Conservation (phyloP, 53 echinoderm and acorn worm species). For the Luidia sarsii region DNA sequence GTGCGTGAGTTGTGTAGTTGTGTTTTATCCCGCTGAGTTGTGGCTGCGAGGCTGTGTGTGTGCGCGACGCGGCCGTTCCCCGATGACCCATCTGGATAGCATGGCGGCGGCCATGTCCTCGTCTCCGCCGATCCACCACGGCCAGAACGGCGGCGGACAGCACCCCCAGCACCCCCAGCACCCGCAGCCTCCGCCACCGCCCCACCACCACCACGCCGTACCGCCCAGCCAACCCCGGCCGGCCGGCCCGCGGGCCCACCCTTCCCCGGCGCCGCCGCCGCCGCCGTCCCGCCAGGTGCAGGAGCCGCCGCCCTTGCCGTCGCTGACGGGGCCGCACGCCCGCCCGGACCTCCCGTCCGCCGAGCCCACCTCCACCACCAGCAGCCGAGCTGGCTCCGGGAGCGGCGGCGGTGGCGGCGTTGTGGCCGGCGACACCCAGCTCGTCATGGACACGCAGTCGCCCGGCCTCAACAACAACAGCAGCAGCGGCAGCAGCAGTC, state of each 20-base stretch:
- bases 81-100: constrained; percentile 64
- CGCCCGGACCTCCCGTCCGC: constrained; percentile 22
- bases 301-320: constrained; percentile 39
- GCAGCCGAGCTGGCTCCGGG: too few relatives aligned
- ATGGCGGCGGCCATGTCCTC: constrained; percentile 54
- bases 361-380: neutral
- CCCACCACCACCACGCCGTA: constrained; percentile 27
- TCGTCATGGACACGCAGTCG: constrained; percentile 49
- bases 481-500: too few relatives aligned
- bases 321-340: constrained; percentile 39
- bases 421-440: constrained; percentile 49
- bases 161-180: constrained; percentile 32
- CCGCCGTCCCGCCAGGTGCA: constrained; percentile 33
- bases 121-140: constrained; percentile 41
- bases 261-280: constrained; percentile 16
- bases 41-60: neutral
- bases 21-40: constrained; percentile 34
- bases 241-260: constrained; percentile 15
- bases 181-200: neutral
- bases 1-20: too few relatives aligned
- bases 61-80: constrained; percentile 10
- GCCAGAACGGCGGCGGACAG: constrained; percentile 29
- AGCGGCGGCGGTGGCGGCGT: too few relatives aligned
- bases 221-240: constrained; percentile 6
- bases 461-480: too few relatives aligned